phyloP scores from a whole-genome alignment of 53 echinoderm and acorn worm species.

The Antedon mediterranea region DNA sequence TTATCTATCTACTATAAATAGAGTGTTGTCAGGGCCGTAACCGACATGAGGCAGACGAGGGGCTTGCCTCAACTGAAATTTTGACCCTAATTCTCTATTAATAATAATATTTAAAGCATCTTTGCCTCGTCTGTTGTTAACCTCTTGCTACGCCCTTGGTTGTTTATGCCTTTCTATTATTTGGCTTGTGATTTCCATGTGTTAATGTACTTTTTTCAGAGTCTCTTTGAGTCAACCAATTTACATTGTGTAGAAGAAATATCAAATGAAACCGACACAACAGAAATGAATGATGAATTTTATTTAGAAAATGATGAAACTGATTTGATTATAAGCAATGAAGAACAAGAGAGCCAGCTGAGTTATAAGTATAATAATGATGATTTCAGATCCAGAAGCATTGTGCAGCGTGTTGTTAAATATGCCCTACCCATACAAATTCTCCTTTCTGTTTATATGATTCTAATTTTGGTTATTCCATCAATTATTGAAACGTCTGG shows the following conservation, averaged over 20 bases:
- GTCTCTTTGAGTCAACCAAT: not conserved
- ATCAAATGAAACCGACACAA: not conserved
- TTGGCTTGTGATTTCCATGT: not conserved
- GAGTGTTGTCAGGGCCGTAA: too few relatives aligned
- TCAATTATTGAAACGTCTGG: slow-evolving; percentile 39
- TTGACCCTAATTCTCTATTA: too few relatives aligned
- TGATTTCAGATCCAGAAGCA: not conserved
- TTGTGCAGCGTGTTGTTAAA: slow-evolving; percentile 34
- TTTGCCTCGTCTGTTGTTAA: too few relatives aligned
- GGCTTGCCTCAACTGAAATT: too few relatives aligned
- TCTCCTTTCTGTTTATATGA: slow-evolving; percentile 47
- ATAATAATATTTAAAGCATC: too few relatives aligned
- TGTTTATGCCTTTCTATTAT: not conserved
- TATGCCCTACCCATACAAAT: slow-evolving; percentile 58
- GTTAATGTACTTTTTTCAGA: not conserved
- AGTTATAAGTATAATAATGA: not conserved
- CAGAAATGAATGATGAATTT: not conserved
- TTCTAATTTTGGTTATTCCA: slow-evolving; percentile 59
- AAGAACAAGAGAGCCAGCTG: not conserved
- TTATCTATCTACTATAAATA: too few relatives aligned
- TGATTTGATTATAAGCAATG: not conserved
- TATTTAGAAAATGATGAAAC: not conserved
- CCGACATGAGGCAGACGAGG: too few relatives aligned
- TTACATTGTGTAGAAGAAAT: not conserved
- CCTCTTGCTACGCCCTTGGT: too few relatives aligned